Percentiles rank a stretch among this genome's conserved stretches.
phyloP scores from a whole-genome alignment of 2,797 vertebrate genomes.

The Phataginus tricuspis region DNA sequence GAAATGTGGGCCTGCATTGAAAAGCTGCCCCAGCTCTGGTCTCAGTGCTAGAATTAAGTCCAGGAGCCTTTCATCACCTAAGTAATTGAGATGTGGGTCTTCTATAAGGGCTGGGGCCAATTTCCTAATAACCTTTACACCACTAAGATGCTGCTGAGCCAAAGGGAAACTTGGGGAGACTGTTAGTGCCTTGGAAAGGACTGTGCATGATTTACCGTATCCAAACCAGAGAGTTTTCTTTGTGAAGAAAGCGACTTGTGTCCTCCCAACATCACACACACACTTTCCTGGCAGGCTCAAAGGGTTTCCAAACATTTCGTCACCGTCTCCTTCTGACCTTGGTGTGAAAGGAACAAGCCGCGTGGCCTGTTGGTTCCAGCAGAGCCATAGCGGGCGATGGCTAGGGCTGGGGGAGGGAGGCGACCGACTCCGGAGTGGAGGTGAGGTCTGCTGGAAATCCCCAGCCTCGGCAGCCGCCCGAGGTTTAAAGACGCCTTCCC shows the following conservation, averaged over 20 bases:
- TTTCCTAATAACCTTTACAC: constrained; percentile 19
- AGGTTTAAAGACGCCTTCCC: constrained; percentile 75
- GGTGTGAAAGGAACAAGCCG: constrained; percentile 65
- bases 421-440: constrained; percentile 37
- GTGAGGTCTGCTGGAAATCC: constrained; percentile 81
- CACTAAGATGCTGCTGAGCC: not conserved
- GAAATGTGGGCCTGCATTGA: not conserved
- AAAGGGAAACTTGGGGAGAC: constrained; percentile 47
- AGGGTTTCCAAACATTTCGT: constrained; percentile 83
- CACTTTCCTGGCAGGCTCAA: constrained; percentile 79
- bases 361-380: constrained; percentile 66
- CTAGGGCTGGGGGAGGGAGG: constrained; percentile 53
- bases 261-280: constrained; percentile 62
- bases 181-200: constrained; percentile 14
- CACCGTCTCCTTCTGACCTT: constrained; percentile 82
- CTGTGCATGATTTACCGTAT: constrained; percentile 41
- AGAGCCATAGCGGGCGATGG: constrained; percentile 49
- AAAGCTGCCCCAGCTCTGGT: not conserved
- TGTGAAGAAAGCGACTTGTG: constrained; percentile 63
- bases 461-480: constrained; percentile 59
- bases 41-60: constrained; percentile 24
- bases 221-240: constrained; percentile 65
- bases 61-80: not conserved
- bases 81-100: not conserved
- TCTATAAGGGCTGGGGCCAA: not conserved